Percentiles rank a stretch among this genome's conserved stretches.
phyloP scores from a whole-genome alignment of 2,797 vertebrate species.

The Notoglanidium macrostoma region DNA sequence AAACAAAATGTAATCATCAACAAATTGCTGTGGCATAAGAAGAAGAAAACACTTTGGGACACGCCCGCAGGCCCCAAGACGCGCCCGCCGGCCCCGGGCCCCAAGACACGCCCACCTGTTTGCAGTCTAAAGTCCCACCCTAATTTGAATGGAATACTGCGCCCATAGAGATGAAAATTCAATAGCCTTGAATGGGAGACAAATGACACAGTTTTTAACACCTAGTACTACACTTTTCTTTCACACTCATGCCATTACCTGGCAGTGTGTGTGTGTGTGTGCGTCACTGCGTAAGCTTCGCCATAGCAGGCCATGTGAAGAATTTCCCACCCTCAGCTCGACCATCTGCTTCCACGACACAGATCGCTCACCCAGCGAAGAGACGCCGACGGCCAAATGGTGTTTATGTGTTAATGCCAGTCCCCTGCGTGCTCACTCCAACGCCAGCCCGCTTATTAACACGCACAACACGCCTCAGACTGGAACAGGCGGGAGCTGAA shows the following conservation, averaged over 20 bases:
- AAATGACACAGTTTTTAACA: constrained; percentile 5
- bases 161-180: background rate
- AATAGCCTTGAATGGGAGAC: background rate
- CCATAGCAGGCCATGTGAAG: constrained; percentile 62
- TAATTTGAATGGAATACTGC: background rate
- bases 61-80: no score
- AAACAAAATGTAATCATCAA: background rate
- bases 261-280: constrained; percentile 4
- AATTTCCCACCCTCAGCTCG: constrained; percentile 69
- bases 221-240: constrained; percentile 57
- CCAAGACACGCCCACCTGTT: background rate
- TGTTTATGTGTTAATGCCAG: constrained; percentile 57
- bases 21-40: background rate
- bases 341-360: constrained; percentile 78
- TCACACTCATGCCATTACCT: constrained; percentile 61
- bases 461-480: constrained; percentile 41
- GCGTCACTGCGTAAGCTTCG: constrained; percentile 52
- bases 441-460: constrained; percentile 44
- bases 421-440: constrained; percentile 46
- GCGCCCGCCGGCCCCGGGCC: no score
- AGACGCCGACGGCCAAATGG: constrained; percentile 57
- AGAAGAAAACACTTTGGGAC: background rate
- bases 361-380: constrained; percentile 66
- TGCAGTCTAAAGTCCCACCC: background rate
- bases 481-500: constrained; percentile 23